Conservation (phyloP, 2,113 vertebrate species). For the Orycteropus afer region DNA sequence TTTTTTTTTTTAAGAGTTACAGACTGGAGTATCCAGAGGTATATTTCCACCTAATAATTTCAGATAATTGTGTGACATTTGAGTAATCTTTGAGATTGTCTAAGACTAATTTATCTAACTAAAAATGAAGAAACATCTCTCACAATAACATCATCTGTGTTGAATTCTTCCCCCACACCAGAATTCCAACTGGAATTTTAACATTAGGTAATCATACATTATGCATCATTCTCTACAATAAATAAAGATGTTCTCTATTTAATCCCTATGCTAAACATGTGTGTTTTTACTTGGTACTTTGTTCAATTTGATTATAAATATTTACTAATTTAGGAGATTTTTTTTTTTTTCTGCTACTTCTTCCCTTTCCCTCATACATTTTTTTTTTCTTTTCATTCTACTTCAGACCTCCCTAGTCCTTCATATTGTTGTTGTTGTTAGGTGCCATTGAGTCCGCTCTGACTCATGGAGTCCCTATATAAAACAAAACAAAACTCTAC, state of each 20-base stretch:
- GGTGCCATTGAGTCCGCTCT: too few species aligned
- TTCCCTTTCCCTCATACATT: accelerated
- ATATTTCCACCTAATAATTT: background rate
- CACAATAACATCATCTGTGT: background rate
- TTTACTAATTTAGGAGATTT: background rate
- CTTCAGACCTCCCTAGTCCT: background rate
- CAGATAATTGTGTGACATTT: background rate
- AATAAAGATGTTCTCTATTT: background rate
- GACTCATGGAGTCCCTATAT: too few species aligned
- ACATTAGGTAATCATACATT: background rate
- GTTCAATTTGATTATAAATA: background rate
- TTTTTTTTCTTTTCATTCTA: background rate
- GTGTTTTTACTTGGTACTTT: background rate
- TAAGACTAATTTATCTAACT: background rate
- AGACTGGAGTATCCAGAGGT: background rate
- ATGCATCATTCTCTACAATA: background rate
- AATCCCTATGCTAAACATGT: background rate
- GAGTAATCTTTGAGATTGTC: background rate
- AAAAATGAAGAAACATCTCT: background rate
- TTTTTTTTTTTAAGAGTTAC: background rate
- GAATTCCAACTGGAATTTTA: background rate
- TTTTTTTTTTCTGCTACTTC: background rate
- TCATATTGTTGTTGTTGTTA: too few species aligned
- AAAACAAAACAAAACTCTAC: too few species aligned
- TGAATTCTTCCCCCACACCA: background rate